Conservation (phyloP, 2,113 vertebrate genomes). For the Lophius piscatorius region DNA sequence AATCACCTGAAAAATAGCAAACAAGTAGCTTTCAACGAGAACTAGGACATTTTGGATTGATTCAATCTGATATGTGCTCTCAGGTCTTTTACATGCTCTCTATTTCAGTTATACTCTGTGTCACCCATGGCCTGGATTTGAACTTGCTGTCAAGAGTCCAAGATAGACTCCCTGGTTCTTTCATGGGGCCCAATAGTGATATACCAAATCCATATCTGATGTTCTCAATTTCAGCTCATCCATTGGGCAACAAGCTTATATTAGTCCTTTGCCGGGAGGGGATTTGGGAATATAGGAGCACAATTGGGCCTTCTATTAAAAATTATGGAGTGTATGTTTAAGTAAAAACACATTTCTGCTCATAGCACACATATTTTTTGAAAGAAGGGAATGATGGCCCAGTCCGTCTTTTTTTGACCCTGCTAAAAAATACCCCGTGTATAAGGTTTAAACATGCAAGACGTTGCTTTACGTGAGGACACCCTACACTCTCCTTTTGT, state of each 20-base stretch:
- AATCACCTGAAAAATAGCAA: conserved; percentile 9
- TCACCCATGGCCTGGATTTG: conserved; percentile 15
- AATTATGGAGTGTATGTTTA: not conserved
- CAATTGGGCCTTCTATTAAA: not conserved
- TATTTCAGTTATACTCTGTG: conserved; percentile 4
- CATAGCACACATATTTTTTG: not conserved
- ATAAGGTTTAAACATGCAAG: conserved; percentile 12
- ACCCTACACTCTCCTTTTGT: not conserved
- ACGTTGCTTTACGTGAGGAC: not conserved
- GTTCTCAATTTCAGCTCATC: conserved; percentile 24
- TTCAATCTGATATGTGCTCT: conserved; percentile 4
- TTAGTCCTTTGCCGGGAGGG: conserved; percentile 4
- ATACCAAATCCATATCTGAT: conserved; percentile 18
- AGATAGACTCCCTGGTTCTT: conserved; percentile 2
- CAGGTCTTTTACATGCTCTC: conserved; percentile 12
- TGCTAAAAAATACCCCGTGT: conserved; percentile 14
- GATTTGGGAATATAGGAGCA: conserved; percentile 1
- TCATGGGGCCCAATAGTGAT: not conserved
- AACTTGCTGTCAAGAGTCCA: conserved; percentile 6
- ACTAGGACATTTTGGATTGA: not conserved
- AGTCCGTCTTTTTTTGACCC: conserved; percentile 5
- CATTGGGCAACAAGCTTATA: conserved; percentile 15
- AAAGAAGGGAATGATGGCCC: not conserved
- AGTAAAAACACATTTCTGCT: conserved; percentile 17
- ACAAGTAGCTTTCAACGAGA: conserved; percentile 12